phyloP scores from a whole-genome alignment of 2,113 vertebrate species.

The Notarius quadriscutis region DNA sequence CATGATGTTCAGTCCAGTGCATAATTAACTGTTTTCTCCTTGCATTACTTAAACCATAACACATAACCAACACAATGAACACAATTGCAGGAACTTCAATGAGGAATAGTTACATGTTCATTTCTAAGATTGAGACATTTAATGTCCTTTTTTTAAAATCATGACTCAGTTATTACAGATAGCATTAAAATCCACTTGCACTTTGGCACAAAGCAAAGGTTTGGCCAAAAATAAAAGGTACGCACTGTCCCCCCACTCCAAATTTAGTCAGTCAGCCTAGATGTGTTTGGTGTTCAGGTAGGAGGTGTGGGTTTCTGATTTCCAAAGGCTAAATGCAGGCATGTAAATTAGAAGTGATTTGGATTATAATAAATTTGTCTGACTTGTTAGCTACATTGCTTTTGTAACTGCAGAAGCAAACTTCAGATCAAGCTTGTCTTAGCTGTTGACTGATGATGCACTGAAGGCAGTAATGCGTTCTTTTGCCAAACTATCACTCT shows the following conservation, averaged over 20 bases:
- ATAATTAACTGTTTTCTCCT: neutral
- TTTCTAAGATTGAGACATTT: neutral
- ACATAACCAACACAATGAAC: neutral
- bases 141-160: neutral
- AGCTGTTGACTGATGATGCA: neutral
- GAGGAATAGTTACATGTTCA: neutral
- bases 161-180: neutral
- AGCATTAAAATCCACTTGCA: slow-evolving; percentile 19
- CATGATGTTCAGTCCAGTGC: neutral
- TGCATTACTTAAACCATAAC: neutral
- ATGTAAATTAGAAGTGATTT: neutral
- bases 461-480: neutral
- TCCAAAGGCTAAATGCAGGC: neutral
- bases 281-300: neutral
- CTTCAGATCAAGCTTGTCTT: neutral
- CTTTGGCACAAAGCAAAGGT: neutral
- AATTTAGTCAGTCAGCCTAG: neutral
- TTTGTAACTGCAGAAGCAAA: neutral
- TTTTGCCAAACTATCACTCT: neutral
- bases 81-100: neutral
- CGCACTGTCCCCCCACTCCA: neutral
- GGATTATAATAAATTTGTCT: neutral
- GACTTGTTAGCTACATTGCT: neutral
- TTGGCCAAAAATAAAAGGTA: neutral
- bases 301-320: neutral